phyloP scores from a whole-genome alignment of 2,113 vertebrate genomes.

The Pelodiscus sinensis region DNA sequence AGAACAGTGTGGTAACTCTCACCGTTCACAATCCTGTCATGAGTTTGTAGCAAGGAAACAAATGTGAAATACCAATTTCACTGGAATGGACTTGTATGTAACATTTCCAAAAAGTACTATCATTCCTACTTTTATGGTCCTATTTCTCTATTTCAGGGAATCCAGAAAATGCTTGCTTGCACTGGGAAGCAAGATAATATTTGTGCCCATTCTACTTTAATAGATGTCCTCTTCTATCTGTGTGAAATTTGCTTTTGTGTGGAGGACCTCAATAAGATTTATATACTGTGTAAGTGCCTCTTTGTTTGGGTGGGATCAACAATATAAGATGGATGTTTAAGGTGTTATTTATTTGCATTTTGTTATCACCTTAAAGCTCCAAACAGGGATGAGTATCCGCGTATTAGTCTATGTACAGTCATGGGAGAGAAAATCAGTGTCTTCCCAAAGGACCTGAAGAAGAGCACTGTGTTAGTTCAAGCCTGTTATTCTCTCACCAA shows the following conservation, averaged over 20 bases:
- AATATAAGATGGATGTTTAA: background rate
- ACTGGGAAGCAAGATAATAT: background rate
- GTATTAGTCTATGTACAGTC: background rate
- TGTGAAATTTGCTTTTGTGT: accelerated
- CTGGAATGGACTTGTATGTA: background rate
- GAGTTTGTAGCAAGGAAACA: background rate
- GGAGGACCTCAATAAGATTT: background rate
- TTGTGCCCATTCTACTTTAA: background rate
- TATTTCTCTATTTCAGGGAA: background rate
- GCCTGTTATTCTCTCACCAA: background rate
- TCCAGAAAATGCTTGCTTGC: background rate
- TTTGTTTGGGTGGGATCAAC: background rate
- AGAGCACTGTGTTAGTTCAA: background rate
- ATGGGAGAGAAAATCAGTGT: background rate
- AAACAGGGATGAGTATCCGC: background rate
- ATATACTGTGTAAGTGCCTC: accelerated
- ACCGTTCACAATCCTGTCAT: background rate
- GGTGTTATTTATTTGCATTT: background rate
- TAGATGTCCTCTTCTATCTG: background rate
- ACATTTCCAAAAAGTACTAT: background rate
- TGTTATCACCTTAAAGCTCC: background rate
- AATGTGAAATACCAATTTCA: background rate
- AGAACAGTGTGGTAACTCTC: too few species aligned
- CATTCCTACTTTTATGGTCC: background rate
- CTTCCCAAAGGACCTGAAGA: background rate